phyloP scores from a whole-genome alignment of 1,140 invertebrate genomes.

The Gryon sp. region DNA sequence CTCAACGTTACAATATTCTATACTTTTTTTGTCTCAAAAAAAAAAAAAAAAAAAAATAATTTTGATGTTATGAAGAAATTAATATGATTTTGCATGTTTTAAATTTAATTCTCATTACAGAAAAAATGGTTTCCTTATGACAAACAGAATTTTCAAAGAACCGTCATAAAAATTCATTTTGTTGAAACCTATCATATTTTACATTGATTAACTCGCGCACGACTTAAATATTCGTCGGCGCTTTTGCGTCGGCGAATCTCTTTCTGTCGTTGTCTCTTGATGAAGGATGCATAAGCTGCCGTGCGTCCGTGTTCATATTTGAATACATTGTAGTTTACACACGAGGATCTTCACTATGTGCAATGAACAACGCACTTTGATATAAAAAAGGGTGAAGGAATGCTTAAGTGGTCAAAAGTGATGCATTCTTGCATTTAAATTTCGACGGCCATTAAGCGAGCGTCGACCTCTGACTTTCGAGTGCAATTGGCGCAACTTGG shows the following conservation, averaged over 20 bases:
- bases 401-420: constrained; percentile 4
- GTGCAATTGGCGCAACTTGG: constrained; percentile 43
- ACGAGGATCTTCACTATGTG: constrained; percentile 3
- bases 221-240: too few species aligned
- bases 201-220: constrained; percentile 34
- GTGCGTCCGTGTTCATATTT: constrained; percentile 23
- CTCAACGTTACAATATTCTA: too few species aligned
- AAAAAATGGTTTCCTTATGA: constrained; percentile 11
- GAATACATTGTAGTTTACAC: constrained; percentile 23
- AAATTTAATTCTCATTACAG: background rate
- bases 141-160: constrained; percentile 29
- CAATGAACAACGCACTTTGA: constrained; percentile 24
- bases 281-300: constrained; percentile 28
- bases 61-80: background rate
- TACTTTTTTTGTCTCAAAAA: too few species aligned
- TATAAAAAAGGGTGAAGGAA: constrained; percentile 47
- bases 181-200: constrained; percentile 27
- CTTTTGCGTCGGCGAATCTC: constrained; percentile 18
- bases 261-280: constrained; percentile 18
- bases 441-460: constrained; percentile 59
- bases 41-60: background rate
- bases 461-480: constrained; percentile 33
- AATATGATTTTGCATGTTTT: too few species aligned
- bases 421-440: constrained; percentile 54
- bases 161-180: constrained; percentile 10